These are phyloP conservation scores for Hylaea fasciaria DNA, from an alignment of 2,888 invertebrate genomes.

Conservation along the genomic window DNA sequence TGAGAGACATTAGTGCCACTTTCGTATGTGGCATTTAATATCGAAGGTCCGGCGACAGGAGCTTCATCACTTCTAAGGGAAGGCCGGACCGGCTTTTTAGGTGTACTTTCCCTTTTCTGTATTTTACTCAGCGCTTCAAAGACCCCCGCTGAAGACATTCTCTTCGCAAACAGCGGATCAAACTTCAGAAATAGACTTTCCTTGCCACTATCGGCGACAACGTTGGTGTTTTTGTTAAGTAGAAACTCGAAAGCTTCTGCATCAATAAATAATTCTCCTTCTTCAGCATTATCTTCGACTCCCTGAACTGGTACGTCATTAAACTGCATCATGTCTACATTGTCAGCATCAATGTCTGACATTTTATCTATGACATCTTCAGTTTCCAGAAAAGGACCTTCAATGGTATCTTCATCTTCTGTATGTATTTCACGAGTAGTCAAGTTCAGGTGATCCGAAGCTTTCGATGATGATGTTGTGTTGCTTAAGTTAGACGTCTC, in stretches of 20 bases:
- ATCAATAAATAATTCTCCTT: slow-evolving; percentile 76
- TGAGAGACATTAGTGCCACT: slow-evolving; percentile 49
- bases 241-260: slow-evolving; percentile 78
- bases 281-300: slow-evolving; percentile 61
- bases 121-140: slow-evolving; percentile 63
- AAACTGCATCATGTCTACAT: slow-evolving; percentile 64
- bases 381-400: slow-evolving; percentile 74
- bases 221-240: slow-evolving; percentile 73
- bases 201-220: slow-evolving; percentile 74
- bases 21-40: slow-evolving; percentile 50
- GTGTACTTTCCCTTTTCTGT: slow-evolving; percentile 68
- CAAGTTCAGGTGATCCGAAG: slow-evolving; percentile 57
- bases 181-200: slow-evolving; percentile 80
- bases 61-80: slow-evolving; percentile 43
- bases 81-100: slow-evolving; percentile 55
- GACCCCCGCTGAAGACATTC: slow-evolving; percentile 69
- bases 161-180: slow-evolving; percentile 76
- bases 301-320: slow-evolving; percentile 56
- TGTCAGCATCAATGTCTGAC: slow-evolving; percentile 51
- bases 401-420: slow-evolving; percentile 78
- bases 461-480: slow-evolving; percentile 59
- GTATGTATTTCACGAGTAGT: slow-evolving; percentile 68
- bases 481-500: slow-evolving; percentile 53
- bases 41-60: slow-evolving; percentile 57
- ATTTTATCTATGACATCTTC: slow-evolving; percentile 62